Evolutionary conservation across 2,888 invertebrate species (phyloP), one percentile per base, ranked within the genome.

Genomic region (Epinotia ramella): DNA sequence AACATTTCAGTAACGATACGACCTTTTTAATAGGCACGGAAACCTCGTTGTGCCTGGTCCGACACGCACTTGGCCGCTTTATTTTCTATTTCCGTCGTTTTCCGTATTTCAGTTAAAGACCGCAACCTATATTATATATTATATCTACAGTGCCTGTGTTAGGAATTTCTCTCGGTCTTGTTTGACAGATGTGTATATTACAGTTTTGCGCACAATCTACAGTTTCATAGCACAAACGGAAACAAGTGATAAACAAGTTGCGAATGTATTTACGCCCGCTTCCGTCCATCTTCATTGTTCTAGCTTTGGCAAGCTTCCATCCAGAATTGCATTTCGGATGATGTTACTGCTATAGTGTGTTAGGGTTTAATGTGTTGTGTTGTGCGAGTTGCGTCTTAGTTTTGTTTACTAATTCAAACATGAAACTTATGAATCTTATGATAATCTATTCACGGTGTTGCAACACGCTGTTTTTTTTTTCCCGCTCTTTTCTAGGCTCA

Each of bases 281-380:
- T 74, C 74, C 74, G 74, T 24, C 59, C 69, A 46, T 73, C 73
- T 73, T 53, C 56, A 70, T 74, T 74, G 73, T 74, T 74, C 64
- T 72, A 46, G 63, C 66, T 73, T 73, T 74, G 64, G 64, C 74
- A 70, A 64, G 69, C 57, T 70, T 69, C 74, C 69, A 74, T 64
- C 20, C 62, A 69, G 69, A 64, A 56, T 46, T 46, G 59, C 44
- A 56, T n/a, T 67, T 33, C 56, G 40, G 57, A 16, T 68, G 68
- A 68, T 68, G 68, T 68, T 44, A 68, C 57, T 6, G 28, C n/a
- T 1, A 16, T 62, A 33, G 62, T 62, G 28, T 67, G 28, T 53
- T 66, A 56, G 2, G 24, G 24, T 65, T 65, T 33, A 40, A 40
- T 40, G 33, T n/a, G n/a, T 5, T 56, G 33, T 28, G 24, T 13